Evolutionary conservation across 2,113 vertebrate genomes (phyloP).

Genomic region (Macrotus californicus): DNA sequence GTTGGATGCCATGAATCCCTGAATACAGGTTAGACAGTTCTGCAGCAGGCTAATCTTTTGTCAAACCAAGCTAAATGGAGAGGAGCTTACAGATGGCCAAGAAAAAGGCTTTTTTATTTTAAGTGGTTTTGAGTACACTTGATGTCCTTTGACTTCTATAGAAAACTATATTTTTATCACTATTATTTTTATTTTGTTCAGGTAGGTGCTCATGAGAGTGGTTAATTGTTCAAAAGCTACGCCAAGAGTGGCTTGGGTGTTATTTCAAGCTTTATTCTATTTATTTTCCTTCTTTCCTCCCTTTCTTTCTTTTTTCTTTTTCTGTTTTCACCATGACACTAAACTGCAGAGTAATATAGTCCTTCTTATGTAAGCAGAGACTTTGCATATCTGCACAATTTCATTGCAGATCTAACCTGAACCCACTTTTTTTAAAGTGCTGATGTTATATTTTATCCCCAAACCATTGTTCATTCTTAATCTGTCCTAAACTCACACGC

Average conservation of each 20-base stretch:
- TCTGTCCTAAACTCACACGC: neutral
- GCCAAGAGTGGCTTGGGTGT: neutral
- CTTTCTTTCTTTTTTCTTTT: neutral
- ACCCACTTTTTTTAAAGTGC: neutral
- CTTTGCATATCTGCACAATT: neutral
- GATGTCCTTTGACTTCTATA: neutral
- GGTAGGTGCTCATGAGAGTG: neutral
- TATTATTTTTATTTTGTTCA: neutral
- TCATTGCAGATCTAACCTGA: neutral
- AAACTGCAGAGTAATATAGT: neutral
- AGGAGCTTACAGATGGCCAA: neutral
- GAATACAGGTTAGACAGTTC: neutral
- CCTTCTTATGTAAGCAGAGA: neutral
- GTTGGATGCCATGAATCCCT: neutral
- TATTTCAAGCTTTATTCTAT: neutral
- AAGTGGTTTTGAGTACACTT: neutral
- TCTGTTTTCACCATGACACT: neutral
- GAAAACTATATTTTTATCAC: neutral
- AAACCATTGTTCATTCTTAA: neutral
- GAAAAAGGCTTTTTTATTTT: neutral
- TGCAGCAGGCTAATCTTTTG: neutral
- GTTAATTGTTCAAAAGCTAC: neutral
- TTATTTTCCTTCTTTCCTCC: neutral
- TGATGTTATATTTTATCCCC: neutral
- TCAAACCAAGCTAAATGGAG: neutral